Evolutionary conservation across 2,888 invertebrate species (phyloP).

Genomic region (Caenorhabditis sp.): DNA sequence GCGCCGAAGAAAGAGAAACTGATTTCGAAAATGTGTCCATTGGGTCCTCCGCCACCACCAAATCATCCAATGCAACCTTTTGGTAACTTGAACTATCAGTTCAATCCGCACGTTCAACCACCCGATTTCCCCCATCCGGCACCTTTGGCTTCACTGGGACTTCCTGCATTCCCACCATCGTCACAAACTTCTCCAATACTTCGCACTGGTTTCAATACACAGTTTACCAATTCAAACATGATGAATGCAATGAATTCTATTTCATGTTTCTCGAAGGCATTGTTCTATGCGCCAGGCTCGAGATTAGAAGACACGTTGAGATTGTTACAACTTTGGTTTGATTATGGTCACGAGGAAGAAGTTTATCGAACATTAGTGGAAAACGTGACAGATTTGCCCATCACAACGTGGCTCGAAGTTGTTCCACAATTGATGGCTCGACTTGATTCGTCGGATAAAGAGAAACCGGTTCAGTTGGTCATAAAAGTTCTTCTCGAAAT

Average conservation of each 20-base stretch:
- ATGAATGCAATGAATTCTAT: constrained; percentile 43
- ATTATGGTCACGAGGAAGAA: constrained; percentile 84
- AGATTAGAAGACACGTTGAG: constrained; percentile 92
- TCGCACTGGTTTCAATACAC: not conserved
- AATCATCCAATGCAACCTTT: not conserved
- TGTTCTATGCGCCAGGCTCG: constrained; percentile 60
- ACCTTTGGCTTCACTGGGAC: constrained; percentile 24
- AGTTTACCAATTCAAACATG: constrained; percentile 8
- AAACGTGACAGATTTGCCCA: constrained; percentile 89
- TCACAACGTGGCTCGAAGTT: constrained; percentile 94
- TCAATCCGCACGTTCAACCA: not conserved
- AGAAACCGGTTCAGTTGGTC: constrained; percentile 84
- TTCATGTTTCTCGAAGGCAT: constrained; percentile 58
- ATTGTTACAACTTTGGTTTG: constrained; percentile 95
- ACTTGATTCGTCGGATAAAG: constrained; percentile 86
- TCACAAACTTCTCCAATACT: not conserved
- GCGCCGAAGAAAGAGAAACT: constrained; percentile 12
- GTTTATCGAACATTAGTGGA: constrained; percentile 92
- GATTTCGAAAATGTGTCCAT: not conserved
- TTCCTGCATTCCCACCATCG: not conserved
- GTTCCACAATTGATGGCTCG: constrained; percentile 95
- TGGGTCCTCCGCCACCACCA: constrained; percentile 13
- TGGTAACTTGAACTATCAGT: not conserved
- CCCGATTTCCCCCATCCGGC: constrained; percentile 29
- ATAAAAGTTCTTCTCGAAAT: constrained; percentile 83